Base-by-base conservation (phyloP, 2,113 vertebrate genomes). In the Anseranas semipalmata region DNA sequence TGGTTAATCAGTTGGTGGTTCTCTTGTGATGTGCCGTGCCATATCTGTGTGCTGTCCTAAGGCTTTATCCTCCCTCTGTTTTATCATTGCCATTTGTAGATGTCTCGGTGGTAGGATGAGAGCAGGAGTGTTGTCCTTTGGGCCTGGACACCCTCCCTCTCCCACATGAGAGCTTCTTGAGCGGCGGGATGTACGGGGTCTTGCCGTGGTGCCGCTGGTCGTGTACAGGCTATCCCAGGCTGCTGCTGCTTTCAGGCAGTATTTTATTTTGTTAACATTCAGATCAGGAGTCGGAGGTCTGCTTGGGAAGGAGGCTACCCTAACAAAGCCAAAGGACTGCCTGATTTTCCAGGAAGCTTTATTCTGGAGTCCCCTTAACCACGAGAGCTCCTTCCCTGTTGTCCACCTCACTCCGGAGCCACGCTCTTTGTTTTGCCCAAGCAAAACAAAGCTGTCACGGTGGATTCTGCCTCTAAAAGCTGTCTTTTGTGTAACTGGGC, bases 351-450 rank as follows among this genome's bases (percentile, higher is more conserved):
- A 8, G 52, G 59, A 35, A 66, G 43, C 10, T 74, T 52, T 84
- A 6, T 74, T 55, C 63, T 37, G 20, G 20, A 68, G 11, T 65
- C n/a, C n/a, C 12, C 8, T 39, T 77, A 74, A 62, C 46, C 12
- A 32, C 9, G 39, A 28, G 9, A 32, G 10, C 8, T 79, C 60
- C 74, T 24, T 20, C 9, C 2, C 6, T 55, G 5, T 63, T 56
- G 33, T 62, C 28, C 12, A 4, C 28, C 37, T 90, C 15, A 27
- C 20, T 43, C 28, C 9, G 9, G n/a, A 78, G 24, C 46, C 80
- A 0, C 73, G 32, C 15, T 70, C 21, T 80, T 43, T 0, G 0
- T 80, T 91, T 75, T 62, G 19, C 37, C 46, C n/a, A n/a, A 32
- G 48, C 56, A 17, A 17, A 53, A 7, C 15, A 59, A 5, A 71